These are phyloP conservation scores for Neomonachus schauinslandi DNA, from an alignment of 2,113 vertebrate species.

Conservation along the genomic window DNA sequence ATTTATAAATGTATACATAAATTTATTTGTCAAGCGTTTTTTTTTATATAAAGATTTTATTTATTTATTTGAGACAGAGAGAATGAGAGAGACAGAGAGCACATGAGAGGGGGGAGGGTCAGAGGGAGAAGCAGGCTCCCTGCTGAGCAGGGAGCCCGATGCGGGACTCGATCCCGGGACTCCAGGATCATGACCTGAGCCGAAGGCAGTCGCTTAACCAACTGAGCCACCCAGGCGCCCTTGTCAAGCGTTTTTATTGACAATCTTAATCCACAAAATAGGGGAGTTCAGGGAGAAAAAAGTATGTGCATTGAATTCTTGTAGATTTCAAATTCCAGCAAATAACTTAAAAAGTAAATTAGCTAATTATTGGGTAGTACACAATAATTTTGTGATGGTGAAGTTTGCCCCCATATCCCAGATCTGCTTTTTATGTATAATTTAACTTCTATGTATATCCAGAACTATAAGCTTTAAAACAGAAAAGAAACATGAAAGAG, in stretches of 20 bases:
- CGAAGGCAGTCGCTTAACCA: too few species aligned
- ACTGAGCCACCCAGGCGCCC: too few species aligned
- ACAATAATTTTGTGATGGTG: background rate
- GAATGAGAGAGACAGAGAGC: too few species aligned
- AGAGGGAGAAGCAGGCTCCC: too few species aligned
- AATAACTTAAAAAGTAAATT: background rate
- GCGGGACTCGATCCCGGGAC: too few species aligned
- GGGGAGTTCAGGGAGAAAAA: background rate
- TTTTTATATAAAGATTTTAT: too few species aligned
- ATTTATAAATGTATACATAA: background rate
- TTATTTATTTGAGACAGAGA: too few species aligned
- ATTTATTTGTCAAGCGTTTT: background rate
- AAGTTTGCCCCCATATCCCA: background rate
- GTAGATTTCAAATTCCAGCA: background rate
- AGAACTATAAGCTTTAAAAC: background rate
- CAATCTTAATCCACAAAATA: background rate
- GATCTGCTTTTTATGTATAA: background rate
- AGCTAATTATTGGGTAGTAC: background rate
- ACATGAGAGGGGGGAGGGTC: too few species aligned
- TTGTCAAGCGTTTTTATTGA: background rate
- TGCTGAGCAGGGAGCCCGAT: too few species aligned
- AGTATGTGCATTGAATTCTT: background rate
- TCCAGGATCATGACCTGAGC: too few species aligned
- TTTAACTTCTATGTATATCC: background rate
- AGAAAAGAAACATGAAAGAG: background rate